Percentiles rank a stretch among this genome's conserved stretches.
Conservation (phyloP, 2,797 vertebrate genomes). For the Enteromius mattozi region DNA sequence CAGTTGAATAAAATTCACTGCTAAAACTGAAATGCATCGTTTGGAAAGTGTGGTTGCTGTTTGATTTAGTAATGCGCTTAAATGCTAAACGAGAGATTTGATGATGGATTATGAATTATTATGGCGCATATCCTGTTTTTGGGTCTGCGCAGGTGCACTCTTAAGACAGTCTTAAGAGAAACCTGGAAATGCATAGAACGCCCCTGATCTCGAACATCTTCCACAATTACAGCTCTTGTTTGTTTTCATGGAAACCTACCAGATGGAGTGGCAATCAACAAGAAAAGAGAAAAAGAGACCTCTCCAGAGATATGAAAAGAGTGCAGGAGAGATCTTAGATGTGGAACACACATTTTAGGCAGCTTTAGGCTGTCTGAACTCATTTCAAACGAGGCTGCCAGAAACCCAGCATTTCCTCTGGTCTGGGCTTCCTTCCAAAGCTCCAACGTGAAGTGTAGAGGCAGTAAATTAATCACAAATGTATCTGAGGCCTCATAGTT, state of each 20-base stretch:
- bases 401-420: slow-evolving; percentile 66
- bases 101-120: slow-evolving; percentile 1
- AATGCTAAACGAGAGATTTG: slow-evolving; percentile 6
- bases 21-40: background rate
- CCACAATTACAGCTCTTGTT: slow-evolving; percentile 78
- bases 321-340: slow-evolving; percentile 66
- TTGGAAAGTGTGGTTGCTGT: background rate
- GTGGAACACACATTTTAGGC: slow-evolving; percentile 73
- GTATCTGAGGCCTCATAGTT: slow-evolving; percentile 62
- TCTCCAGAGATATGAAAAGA: slow-evolving; percentile 54
- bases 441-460: slow-evolving; percentile 63
- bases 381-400: slow-evolving; percentile 64
- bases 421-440: slow-evolving; percentile 66
- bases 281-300: slow-evolving; percentile 54
- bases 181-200: slow-evolving; percentile 41
- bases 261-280: slow-evolving; percentile 68
- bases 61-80: background rate
- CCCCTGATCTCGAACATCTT: slow-evolving; percentile 66
- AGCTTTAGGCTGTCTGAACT: slow-evolving; percentile 72
- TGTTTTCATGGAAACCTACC: slow-evolving; percentile 77
- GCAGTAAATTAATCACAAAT: slow-evolving; percentile 69
- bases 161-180: background rate
- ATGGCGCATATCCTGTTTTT: background rate
- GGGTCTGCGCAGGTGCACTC: slow-evolving; percentile 14
- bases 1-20: background rate